phyloP scores from a whole-genome alignment of 2,888 invertebrate species.

The Plagodis pulveraria region DNA sequence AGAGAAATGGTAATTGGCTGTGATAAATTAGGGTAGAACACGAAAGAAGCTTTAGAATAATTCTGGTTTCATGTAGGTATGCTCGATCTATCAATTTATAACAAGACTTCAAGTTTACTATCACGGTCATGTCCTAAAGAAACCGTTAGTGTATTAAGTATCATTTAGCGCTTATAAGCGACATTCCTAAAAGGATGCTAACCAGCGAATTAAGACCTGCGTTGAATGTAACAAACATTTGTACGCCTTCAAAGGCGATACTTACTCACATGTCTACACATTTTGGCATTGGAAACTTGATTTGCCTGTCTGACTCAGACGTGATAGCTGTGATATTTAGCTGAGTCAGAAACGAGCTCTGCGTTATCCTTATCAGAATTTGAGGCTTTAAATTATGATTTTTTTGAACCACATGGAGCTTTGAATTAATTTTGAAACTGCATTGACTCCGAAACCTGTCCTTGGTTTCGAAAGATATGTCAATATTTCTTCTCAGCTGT shows the following conservation, averaged over 20 bases:
- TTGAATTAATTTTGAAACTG: no score
- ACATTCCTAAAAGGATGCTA: constrained; percentile 5
- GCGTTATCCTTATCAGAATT: constrained; percentile 4
- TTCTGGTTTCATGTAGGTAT: no score
- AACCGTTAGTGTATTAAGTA: not conserved
- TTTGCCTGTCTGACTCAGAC: constrained; percentile 10
- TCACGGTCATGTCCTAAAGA: not conserved
- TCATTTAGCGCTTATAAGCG: constrained; percentile 14
- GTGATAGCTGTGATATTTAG: constrained; percentile 6
- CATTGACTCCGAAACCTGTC: no score
- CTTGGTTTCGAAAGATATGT: no score
- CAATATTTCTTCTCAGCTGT: not conserved
- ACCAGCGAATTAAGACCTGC: constrained; percentile 10
- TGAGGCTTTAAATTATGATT: not conserved
- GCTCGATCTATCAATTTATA: not conserved
- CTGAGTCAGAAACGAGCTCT: not conserved
- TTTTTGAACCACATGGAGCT: no score
- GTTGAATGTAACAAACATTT: not conserved
- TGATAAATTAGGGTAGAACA: no score
- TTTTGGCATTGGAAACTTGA: constrained; percentile 10
- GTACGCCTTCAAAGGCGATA: constrained; percentile 1
- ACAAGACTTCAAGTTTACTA: not conserved
- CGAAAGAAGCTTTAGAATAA: no score
- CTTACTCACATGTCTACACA: constrained; percentile 1
- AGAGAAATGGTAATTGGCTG: not conserved